Percentiles rank a stretch among this genome's conserved stretches.
Evolutionary conservation across 2,113 vertebrate genomes (phyloP).

Genomic region (Prochilodus magdalenae): DNA sequence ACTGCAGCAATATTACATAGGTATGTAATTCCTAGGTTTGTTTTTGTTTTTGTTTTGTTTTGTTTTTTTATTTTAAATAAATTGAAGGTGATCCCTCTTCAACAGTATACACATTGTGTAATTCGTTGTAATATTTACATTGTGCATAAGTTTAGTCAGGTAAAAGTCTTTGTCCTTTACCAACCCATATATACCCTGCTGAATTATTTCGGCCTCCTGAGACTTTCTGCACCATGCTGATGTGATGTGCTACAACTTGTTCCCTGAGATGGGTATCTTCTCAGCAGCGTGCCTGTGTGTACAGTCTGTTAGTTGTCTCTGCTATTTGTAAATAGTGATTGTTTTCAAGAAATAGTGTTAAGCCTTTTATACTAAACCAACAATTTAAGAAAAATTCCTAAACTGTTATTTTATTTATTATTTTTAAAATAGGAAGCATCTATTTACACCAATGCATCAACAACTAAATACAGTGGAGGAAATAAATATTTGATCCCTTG

Average conservation of each 20-base stretch:
- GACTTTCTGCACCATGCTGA: background rate
- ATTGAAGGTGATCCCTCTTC: background rate
- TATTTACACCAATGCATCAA: no score
- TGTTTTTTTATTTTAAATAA: no score
- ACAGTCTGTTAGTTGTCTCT: background rate
- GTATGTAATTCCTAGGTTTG: no score
- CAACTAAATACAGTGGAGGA: no score
- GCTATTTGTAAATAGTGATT: background rate
- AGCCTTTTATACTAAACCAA: background rate
- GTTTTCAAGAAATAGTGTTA: background rate
- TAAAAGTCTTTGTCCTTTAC: constrained; percentile 8
- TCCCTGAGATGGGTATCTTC: constrained; percentile 21
- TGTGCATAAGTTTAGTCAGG: background rate
- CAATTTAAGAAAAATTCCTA: background rate
- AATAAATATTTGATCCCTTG: no score
- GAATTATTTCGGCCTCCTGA: background rate
- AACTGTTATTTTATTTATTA: background rate
- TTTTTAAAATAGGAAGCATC: no score
- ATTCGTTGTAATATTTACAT: no score
- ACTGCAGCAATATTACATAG: no score
- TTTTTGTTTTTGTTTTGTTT: no score
- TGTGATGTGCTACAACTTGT: constrained; percentile 28
- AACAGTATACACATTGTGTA: background rate
- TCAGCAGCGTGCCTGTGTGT: constrained; percentile 12
- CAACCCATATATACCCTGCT: background rate